Evolutionary conservation across 2,113 vertebrate genomes (phyloP), one percentile per base, ranked within the genome.

Genomic region (Columbina picui): DNA sequence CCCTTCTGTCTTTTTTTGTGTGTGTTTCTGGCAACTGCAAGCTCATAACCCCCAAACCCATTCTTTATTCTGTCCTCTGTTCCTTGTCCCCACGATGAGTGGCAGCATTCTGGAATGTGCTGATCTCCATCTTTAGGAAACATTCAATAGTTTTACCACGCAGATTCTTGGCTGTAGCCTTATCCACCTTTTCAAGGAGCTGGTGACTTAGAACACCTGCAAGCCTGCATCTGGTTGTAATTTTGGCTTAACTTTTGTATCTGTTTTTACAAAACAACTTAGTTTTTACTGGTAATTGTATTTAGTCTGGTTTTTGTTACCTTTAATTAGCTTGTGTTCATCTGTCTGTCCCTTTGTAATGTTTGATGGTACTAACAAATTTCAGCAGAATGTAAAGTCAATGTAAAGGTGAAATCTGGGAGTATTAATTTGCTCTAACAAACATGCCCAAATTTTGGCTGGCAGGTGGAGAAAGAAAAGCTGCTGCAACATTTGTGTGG

Each of bases 31-130:
- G 10, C n/a, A 57, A 25, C 47, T 80, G 23, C 14, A 61, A 57
- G 5, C 4, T 43, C 55, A 23, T n/a, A 47, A 36, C 14, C 18
- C 82, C 9, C 57, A 2, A 36, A 55, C 20, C 3, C 1, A 0
- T 50, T 89, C 11, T 67, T 59, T 65, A n/a, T 57, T 11, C 18
- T 84, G 15, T 81, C 7, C 21, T 84, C 18, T 49, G 30, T 68
- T 85, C 22, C 9, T 49, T 6, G 2, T 82, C 19, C 17, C 4
- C 20, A 10, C 0, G 2, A 68, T 61, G 27, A 68, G 18, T 0
- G 1, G 13, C 47, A 67, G 16, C 8, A 5, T 87, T 79, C 36
- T 79, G 43, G 10, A 82, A 34, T 23, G 8, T 63, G 7, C 10
- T 83, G 34, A 21, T 81, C 15, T 79, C 22, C 64, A 8, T 68